Base-by-base conservation (phyloP, 2,888 invertebrate genomes). In the Pristionchus fissidentatus region DNA sequence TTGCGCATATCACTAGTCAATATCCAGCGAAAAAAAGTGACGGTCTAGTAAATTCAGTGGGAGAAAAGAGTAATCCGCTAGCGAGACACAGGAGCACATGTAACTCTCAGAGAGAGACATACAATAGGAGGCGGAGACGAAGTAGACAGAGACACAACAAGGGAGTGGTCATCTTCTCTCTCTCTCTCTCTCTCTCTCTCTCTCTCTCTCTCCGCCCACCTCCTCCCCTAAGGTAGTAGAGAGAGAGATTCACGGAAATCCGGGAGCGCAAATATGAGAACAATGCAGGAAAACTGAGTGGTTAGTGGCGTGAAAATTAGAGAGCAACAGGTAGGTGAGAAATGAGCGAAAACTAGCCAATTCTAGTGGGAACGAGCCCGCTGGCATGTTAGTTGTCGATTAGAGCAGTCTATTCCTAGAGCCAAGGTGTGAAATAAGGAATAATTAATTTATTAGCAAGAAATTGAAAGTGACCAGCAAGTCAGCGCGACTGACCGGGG, bases 111-210 rank as follows among this genome's bases (percentile, higher is more conserved):
- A n/a, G n/a, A n/a, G n/a, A n/a, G 10, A n/a, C 60, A 60, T 29
- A 73, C 38, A 73, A 10, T 13, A 19, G 32, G 32, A 35, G 26
- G 41, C 13, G 26, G 38, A 73, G 73, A 73, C 13, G 8, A 73
- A 35, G 26, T 8, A 73, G 73, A 49, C 75, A 70, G n/a, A 26
- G 49, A 77, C 32, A 77, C 46, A 77, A 77, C 49, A 77, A 77
- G 49, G 75, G 49, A 10, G 75, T 26, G 75, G 32, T n/a, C 62
- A 26, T n/a, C n/a, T n/a, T 62, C 79, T 35, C 57, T 79, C 57
- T 38, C 41, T 38, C 57, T 41, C 57, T 55, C 79, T 43, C 57
- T 78, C 46, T 77, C 77, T 29, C 77, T 52, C 77, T 78, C 78
- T 26, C 41, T 46, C 32, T 29, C 75, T 35, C 75, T 29, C 75